Conservation (phyloP, 2,888 invertebrate genomes). For the Norana najaformis region DNA sequence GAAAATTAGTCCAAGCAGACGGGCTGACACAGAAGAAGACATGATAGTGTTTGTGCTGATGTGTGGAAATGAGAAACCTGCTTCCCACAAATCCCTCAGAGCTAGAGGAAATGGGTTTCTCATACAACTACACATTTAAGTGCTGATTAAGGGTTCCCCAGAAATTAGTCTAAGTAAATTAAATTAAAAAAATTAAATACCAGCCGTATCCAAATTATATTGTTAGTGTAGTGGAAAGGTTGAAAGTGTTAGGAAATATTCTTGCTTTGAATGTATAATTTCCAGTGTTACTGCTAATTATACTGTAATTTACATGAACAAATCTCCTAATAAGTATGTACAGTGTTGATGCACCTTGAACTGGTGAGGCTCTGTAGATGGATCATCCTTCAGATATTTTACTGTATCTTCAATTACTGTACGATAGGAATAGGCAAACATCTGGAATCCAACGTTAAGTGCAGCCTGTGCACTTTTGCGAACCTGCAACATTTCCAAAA, state of each 20-base stretch:
- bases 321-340: background rate
- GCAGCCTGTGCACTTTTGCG: constrained; percentile 73
- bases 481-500: constrained; percentile 63
- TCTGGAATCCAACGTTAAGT: constrained; percentile 70
- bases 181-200: too few species aligned
- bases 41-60: too few species aligned
- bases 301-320: background rate
- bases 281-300: background rate
- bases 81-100: too few species aligned
- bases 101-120: too few species aligned
- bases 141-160: too few species aligned
- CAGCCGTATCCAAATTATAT: too few species aligned
- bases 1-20: too few species aligned
- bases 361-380: constrained; percentile 70
- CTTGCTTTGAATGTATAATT: background rate
- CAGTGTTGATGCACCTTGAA: constrained; percentile 67
- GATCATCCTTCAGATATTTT: constrained; percentile 65
- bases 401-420: constrained; percentile 72
- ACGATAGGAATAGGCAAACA: constrained; percentile 74
- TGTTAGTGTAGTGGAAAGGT: background rate
- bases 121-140: too few species aligned
- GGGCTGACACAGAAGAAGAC: too few species aligned
- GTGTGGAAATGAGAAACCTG: too few species aligned
- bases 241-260: background rate
- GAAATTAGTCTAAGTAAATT: too few species aligned